phyloP scores from a whole-genome alignment of 2,797 vertebrate genomes.

The Enteromius viviparus region DNA sequence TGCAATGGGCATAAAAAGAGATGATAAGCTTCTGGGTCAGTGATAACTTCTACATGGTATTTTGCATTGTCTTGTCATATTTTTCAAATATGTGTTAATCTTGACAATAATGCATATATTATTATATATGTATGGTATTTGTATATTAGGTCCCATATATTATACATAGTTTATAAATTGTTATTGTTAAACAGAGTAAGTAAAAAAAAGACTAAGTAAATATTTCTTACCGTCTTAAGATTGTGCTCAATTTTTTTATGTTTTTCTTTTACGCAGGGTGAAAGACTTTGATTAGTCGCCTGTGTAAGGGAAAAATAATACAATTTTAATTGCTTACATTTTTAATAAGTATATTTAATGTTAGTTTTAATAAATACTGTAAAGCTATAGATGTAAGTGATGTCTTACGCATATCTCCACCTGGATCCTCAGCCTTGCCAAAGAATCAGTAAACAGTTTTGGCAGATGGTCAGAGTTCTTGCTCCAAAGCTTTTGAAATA shows the following conservation, averaged over 20 bases:
- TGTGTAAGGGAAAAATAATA: background rate
- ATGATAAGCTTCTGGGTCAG: background rate
- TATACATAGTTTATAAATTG: too few species aligned
- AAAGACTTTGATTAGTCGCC: slow-evolving; percentile 33
- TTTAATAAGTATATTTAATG: too few species aligned
- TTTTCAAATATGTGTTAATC: background rate
- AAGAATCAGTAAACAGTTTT: slow-evolving; percentile 6
- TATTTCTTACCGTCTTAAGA: slow-evolving; percentile 51
- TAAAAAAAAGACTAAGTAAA: too few species aligned
- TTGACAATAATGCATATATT: background rate
- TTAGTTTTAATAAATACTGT: too few species aligned
- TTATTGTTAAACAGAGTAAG: too few species aligned
- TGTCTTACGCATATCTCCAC: slow-evolving; percentile 59
- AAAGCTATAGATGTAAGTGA: background rate
- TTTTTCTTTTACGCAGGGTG: slow-evolving; percentile 25
- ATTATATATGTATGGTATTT: background rate
- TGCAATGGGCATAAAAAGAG: background rate
- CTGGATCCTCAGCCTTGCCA: slow-evolving; percentile 38
- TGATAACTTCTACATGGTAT: background rate
- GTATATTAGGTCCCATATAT: too few species aligned
- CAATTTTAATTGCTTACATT: too few species aligned
- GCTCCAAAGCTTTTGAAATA: slow-evolving; percentile 52
- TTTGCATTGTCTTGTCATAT: background rate
- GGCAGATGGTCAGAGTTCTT: background rate
- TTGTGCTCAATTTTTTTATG: slow-evolving; percentile 46